These are phyloP conservation scores for Pocillopora verrucosa DNA, from an alignment of 64 coral and sea anemone species.

Conservation along the genomic window DNA sequence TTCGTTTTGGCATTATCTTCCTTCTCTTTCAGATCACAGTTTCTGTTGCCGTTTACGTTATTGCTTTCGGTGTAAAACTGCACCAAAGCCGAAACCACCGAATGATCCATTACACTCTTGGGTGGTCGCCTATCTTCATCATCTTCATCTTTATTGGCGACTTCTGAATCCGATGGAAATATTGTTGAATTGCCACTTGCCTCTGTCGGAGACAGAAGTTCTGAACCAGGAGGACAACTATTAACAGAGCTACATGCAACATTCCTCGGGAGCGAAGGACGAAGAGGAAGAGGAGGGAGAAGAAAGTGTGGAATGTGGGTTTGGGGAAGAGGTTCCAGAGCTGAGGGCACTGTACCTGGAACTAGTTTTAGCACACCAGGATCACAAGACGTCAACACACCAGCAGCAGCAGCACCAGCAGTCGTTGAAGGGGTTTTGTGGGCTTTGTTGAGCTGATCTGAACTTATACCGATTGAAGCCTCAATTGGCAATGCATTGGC, in stretches of 20 bases:
- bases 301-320: too few relatives aligned
- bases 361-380: not conserved
- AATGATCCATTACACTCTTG: conserved; percentile 6
- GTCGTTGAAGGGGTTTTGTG: not conserved
- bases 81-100: not conserved
- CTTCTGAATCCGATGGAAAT: not conserved
- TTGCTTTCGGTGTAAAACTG: conserved; percentile 21
- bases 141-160: not conserved
- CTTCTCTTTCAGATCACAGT: not conserved
- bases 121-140: not conserved
- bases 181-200: not conserved
- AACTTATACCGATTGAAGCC: not conserved
- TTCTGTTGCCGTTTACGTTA: not conserved
- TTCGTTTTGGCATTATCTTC: not conserved
- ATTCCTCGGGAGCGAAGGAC: too few relatives aligned
- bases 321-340: too few relatives aligned
- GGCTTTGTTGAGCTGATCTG: not conserved
- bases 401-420: not conserved
- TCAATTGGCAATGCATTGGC: not conserved
- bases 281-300: too few relatives aligned
- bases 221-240: conserved; percentile 8
- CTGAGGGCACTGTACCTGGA: too few relatives aligned
- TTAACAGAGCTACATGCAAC: not conserved
- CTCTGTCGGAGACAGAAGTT: not conserved
- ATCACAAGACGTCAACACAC: too few relatives aligned